These are phyloP conservation scores for Cremastinae sp. DNA, from an alignment of 2,888 invertebrate genomes.

Conservation along the genomic window DNA sequence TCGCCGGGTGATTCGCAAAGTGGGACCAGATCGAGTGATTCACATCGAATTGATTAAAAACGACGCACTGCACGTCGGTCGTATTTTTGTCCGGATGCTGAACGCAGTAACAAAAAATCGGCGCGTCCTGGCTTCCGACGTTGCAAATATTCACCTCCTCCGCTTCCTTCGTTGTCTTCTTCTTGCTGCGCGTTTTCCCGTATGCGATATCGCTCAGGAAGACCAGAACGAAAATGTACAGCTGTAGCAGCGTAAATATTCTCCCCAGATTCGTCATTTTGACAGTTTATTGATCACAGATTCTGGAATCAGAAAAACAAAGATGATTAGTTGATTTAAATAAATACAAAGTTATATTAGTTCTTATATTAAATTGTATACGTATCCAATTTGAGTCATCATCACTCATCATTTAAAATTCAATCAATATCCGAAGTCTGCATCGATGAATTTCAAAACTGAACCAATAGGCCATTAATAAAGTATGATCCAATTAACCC, in stretches of 20 bases:
- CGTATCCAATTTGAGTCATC: no score
- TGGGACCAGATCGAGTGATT: slow-evolving; percentile 89
- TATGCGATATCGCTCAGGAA: slow-evolving; percentile 55
- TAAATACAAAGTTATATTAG: no score
- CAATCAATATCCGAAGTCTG: no score
- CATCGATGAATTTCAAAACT: no score
- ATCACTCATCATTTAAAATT: no score
- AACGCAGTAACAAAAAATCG: slow-evolving; percentile 87
- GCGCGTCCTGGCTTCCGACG: slow-evolving; percentile 82
- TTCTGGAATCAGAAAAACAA: slow-evolving; percentile 55
- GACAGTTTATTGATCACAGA: slow-evolving; percentile 1
- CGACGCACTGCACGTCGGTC: slow-evolving; percentile 89
- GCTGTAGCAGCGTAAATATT: slow-evolving; percentile 51
- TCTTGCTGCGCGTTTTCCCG: slow-evolving; percentile 68
- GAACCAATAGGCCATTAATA: no score
- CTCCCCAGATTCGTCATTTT: slow-evolving; percentile 58
- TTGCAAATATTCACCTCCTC: slow-evolving; percentile 82
- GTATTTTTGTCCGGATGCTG: slow-evolving; percentile 81
- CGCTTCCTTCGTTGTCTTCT: slow-evolving; percentile 68
- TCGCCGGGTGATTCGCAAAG: slow-evolving; percentile 87
- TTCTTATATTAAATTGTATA: slow-evolving; percentile 1
- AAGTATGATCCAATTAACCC: no score
- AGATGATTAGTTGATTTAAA: no score
- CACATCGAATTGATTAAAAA: slow-evolving; percentile 85
- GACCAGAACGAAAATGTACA: slow-evolving; percentile 56